Percentiles rank a stretch among this genome's conserved stretches.
Conservation (phyloP, 2,113 vertebrate genomes). For the Alosa alosa region DNA sequence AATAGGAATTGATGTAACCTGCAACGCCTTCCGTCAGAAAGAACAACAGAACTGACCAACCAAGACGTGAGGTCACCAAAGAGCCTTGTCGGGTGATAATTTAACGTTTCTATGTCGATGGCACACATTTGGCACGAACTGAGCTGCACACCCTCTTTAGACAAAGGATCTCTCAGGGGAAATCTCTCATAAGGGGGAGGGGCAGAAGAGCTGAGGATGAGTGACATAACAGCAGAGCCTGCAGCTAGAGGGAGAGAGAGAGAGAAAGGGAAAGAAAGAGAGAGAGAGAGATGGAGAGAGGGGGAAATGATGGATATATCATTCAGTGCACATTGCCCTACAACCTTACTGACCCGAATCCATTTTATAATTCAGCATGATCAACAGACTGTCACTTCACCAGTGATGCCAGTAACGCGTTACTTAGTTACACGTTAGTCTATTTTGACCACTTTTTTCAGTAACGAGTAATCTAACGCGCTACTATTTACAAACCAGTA, state of each 20-base stretch:
- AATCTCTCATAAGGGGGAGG: constrained; percentile 27
- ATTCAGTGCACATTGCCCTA: constrained; percentile 17
- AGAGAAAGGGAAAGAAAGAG: not conserved
- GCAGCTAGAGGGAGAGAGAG: not conserved
- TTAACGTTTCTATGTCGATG: constrained; percentile 11
- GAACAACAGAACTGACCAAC: constrained; percentile 19
- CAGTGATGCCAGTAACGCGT: too few relatives aligned
- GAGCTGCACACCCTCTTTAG: constrained; percentile 35
- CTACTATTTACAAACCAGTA: too few relatives aligned
- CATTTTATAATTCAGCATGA: constrained; percentile 14
- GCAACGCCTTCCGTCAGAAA: not conserved
- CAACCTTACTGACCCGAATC: constrained; percentile 13
- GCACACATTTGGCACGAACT: constrained; percentile 1
- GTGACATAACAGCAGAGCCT: constrained; percentile 18
- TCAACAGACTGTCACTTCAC: constrained; percentile 10
- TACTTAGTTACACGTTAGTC: too few relatives aligned
- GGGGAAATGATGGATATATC: constrained; percentile 13
- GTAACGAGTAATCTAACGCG: too few relatives aligned
- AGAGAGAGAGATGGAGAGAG: constrained; percentile 4
- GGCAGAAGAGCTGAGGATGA: constrained; percentile 17
- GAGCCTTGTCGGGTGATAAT: not conserved
- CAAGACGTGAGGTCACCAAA: constrained; percentile 8
- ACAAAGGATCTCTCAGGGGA: constrained; percentile 33
- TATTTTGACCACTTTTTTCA: too few relatives aligned
- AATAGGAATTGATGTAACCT: not conserved